Conservation (phyloP, 1,140 invertebrate genomes). For the Parasteatoda tepidariorum region DNA sequence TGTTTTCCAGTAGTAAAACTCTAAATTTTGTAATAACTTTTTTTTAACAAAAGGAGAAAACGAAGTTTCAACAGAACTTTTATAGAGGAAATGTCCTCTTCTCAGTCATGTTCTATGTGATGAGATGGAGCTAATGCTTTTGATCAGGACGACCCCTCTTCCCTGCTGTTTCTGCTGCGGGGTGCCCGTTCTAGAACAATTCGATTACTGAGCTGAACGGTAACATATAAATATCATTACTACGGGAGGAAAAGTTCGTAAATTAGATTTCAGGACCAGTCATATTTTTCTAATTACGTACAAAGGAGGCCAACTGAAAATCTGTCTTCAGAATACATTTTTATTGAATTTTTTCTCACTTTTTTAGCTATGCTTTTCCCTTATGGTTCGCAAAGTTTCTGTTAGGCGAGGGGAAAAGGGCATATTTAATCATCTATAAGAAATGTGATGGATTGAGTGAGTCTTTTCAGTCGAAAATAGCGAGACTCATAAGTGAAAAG, state of each 20-base stretch:
- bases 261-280: slow-evolving; percentile 56
- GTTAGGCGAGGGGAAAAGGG: too few relatives aligned
- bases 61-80: too few relatives aligned
- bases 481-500: too few relatives aligned
- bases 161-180: background rate
- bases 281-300: slow-evolving; percentile 59
- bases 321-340: background rate
- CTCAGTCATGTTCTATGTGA: background rate
- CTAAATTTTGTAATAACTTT: background rate
- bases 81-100: too few relatives aligned
- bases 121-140: slow-evolving; percentile 29
- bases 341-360: background rate
- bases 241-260: slow-evolving; percentile 18
- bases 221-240: slow-evolving; percentile 61
- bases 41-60: too few relatives aligned
- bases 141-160: background rate
- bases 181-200: slow-evolving; percentile 30
- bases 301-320: background rate
- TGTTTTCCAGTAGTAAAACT: too few relatives aligned
- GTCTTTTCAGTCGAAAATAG: too few relatives aligned
- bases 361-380: background rate
- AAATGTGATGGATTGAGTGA: too few relatives aligned
- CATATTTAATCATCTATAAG: too few relatives aligned
- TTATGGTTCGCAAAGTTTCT: too few relatives aligned
- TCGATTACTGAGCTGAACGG: slow-evolving; percentile 57